These are phyloP conservation scores for Ophion ventricosus DNA, from an alignment of 2,888 invertebrate species.

Conservation along the genomic window DNA sequence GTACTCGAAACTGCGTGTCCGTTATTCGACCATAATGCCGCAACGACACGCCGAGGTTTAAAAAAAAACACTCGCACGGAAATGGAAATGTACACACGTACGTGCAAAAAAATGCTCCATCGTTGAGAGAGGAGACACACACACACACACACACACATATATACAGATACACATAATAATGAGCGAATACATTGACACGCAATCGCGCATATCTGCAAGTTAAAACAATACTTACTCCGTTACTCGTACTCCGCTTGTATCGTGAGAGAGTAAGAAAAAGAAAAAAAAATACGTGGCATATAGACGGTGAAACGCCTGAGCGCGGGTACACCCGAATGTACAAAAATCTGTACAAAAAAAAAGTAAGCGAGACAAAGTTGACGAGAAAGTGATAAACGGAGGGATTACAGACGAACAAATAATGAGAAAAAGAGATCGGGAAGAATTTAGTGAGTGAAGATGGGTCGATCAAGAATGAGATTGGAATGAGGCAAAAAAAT, in stretches of 20 bases:
- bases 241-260: slow-evolving; percentile 7
- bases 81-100: slow-evolving; percentile 34
- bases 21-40: slow-evolving; percentile 41
- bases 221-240: slow-evolving; percentile 10
- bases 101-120: slow-evolving; percentile 10
- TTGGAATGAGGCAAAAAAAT: slow-evolving; percentile 40
- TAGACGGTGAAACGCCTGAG: slow-evolving; percentile 33
- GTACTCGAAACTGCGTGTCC: slow-evolving; percentile 35
- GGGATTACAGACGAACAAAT: slow-evolving; percentile 37
- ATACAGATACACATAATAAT: slow-evolving; percentile 37
- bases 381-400: slow-evolving; percentile 30
- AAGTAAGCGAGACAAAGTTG: slow-evolving; percentile 3
- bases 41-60: slow-evolving; percentile 33
- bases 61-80: slow-evolving; percentile 49
- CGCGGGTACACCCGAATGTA: slow-evolving; percentile 38
- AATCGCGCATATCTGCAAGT: slow-evolving; percentile 48
- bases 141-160: slow-evolving; percentile 33
- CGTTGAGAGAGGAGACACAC: slow-evolving; percentile 5
- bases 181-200: slow-evolving; percentile 21
- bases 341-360: slow-evolving; percentile 55
- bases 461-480: slow-evolving; percentile 15
- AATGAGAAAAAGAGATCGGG: slow-evolving; percentile 15
- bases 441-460: slow-evolving; percentile 46
- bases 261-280: slow-evolving; percentile 22
- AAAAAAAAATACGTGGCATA: slow-evolving; percentile 28